phyloP scores from a whole-genome alignment of 2,113 vertebrate genomes.

The Lontra canadensis region DNA sequence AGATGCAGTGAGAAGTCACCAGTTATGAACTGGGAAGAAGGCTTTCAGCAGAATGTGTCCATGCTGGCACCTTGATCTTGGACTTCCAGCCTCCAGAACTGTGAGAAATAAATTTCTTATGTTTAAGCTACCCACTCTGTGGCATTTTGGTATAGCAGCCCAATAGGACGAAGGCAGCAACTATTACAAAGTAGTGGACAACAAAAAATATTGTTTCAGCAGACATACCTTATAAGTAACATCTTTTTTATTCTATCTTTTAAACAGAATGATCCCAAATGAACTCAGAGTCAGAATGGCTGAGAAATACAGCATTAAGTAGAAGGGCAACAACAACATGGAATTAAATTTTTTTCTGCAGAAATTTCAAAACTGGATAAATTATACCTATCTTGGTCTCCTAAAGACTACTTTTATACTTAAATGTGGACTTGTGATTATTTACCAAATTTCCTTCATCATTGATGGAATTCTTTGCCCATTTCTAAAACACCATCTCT shows the following conservation, averaged over 20 bases:
- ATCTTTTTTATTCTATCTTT: slow-evolving; percentile 19
- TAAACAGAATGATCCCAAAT: slow-evolving; percentile 7
- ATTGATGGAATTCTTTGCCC: not conserved
- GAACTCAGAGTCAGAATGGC: not conserved
- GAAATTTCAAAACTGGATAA: not conserved
- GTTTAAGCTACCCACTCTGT: not conserved
- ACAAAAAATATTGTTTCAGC: not conserved
- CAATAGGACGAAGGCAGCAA: not conserved
- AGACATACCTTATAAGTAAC: not conserved
- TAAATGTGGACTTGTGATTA: not conserved
- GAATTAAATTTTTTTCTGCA: slow-evolving; percentile 47
- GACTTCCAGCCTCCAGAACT: not conserved
- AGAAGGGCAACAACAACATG: not conserved
- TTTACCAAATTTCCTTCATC: not conserved
- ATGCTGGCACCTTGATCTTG: not conserved
- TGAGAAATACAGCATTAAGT: not conserved
- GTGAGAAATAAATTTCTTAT: not conserved
- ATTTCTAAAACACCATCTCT: not conserved
- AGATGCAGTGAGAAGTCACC: not conserved
- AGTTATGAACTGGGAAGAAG: not conserved
- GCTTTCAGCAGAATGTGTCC: not conserved
- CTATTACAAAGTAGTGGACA: not conserved
- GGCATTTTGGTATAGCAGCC: not conserved
- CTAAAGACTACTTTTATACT: not conserved
- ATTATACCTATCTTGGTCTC: not conserved